phyloP scores from a whole-genome alignment of 2,113 vertebrate genomes.

The Mastomys coucha region DNA sequence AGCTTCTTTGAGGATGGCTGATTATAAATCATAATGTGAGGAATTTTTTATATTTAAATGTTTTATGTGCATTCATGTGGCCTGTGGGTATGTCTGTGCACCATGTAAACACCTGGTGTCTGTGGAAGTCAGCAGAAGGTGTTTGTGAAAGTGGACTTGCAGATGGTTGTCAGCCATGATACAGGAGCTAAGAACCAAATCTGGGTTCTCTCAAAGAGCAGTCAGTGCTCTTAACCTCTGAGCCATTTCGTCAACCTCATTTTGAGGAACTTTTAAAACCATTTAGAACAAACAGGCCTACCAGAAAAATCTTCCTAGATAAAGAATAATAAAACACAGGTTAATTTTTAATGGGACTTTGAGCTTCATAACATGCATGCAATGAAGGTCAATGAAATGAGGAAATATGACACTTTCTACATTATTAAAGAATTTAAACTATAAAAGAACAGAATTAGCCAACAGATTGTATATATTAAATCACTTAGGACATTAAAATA shows the following conservation, averaged over 20 bases:
- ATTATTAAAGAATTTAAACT: constrained; percentile 18
- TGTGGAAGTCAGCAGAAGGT: neutral
- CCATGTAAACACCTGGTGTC: neutral
- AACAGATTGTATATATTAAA: neutral
- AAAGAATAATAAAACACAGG: neutral
- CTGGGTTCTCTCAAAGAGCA: neutral
- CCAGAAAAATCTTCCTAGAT: neutral
- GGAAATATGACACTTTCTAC: neutral
- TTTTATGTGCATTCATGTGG: neutral
- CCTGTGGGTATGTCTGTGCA: neutral
- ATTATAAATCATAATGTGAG: too few relatives aligned
- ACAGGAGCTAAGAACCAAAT: neutral
- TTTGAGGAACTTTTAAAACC: constrained; percentile 29
- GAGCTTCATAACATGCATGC: neutral
- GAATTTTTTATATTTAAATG: neutral
- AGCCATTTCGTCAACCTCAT: neutral
- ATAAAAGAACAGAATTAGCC: neutral
- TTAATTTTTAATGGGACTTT: constrained; percentile 32
- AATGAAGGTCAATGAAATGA: neutral
- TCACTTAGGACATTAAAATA: neutral
- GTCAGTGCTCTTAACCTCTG: too few relatives aligned
- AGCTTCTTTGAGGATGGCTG: neutral
- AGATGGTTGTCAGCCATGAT: neutral
- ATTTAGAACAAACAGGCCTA: constrained; percentile 39
- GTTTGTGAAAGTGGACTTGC: neutral